phyloP scores from a whole-genome alignment of 2,888 invertebrate genomes.

The Ornithoptera alexandrae region DNA sequence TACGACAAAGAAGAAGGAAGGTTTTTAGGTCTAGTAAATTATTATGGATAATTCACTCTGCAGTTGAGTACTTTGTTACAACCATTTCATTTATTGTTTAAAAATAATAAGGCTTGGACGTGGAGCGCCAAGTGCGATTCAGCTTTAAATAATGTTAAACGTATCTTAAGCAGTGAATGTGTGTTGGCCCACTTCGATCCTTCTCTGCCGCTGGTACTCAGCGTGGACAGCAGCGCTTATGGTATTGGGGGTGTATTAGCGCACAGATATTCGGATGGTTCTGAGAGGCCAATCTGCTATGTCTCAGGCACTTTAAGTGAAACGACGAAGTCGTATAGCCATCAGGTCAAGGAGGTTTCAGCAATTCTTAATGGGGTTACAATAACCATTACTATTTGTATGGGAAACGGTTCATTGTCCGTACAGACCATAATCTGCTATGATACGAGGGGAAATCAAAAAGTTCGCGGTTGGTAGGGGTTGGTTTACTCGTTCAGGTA shows the following conservation, averaged over 20 bases:
- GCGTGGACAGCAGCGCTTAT: slow-evolving; percentile 8
- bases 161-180: slow-evolving; percentile 2
- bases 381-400: slow-evolving; percentile 35
- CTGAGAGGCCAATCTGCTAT: slow-evolving; percentile 32
- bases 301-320: slow-evolving; percentile 35
- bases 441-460: no score
- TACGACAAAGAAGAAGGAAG: no score
- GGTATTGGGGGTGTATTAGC: slow-evolving; percentile 23
- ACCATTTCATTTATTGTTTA: slow-evolving; percentile 24
- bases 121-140: slow-evolving; percentile 26
- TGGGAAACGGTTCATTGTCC: slow-evolving; percentile 30
- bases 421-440: no score
- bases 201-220: slow-evolving; percentile 1
- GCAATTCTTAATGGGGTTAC: slow-evolving; percentile 35
- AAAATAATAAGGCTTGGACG: slow-evolving; percentile 18
- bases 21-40: slow-evolving; percentile 28
- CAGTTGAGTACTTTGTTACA: slow-evolving; percentile 22
- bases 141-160: slow-evolving; percentile 23
- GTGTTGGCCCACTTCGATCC: slow-evolving; percentile 25
- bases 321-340: slow-evolving; percentile 38
- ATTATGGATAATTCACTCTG: slow-evolving; percentile 19
- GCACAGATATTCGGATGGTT: slow-evolving; percentile 28
- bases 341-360: slow-evolving; percentile 37
- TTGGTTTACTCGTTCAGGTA: no score
- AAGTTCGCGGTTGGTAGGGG: no score